Evolutionary conservation across 2,797 vertebrate species (phyloP).

Genomic region (Acanthis flammea): DNA sequence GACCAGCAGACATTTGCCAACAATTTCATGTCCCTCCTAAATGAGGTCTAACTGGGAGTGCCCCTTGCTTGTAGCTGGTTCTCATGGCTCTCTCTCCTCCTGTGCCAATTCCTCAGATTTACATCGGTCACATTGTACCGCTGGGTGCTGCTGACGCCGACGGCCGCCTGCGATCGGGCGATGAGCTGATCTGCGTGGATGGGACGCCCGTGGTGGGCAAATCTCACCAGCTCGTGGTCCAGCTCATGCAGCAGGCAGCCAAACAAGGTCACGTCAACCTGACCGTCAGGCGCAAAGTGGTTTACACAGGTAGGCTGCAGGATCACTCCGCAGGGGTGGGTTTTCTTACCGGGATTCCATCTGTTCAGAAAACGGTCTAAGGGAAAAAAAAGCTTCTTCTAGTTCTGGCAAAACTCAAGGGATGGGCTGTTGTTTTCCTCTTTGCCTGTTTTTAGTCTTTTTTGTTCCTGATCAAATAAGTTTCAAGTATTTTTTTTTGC

Average conservation of each 20-base stretch:
- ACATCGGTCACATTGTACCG: slow-evolving; percentile 98
- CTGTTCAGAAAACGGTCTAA: slow-evolving; percentile 5
- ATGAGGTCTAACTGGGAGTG: neutral
- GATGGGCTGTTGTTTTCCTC: neutral
- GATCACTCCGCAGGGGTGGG: neutral
- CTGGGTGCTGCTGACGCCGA: slow-evolving; percentile 95
- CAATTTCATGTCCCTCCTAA: neutral
- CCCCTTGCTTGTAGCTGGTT: neutral
- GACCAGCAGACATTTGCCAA: neutral
- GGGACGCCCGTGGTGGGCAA: slow-evolving; percentile 96
- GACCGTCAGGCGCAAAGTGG: slow-evolving; percentile 94
- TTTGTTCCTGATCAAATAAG: neutral
- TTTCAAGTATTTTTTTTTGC: neutral
- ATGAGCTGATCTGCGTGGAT: slow-evolving; percentile 96
- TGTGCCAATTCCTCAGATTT: slow-evolving; percentile 81
- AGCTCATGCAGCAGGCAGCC: slow-evolving; percentile 98
- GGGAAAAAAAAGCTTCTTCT: neutral
- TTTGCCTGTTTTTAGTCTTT: neutral
- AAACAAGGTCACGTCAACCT: slow-evolving; percentile 98
- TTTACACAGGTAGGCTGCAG: slow-evolving; percentile 83
- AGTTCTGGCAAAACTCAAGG: neutral
- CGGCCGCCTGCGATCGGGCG: slow-evolving; percentile 92
- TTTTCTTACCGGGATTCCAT: slow-evolving; percentile 16
- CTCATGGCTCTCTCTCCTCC: neutral
- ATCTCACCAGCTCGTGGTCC: slow-evolving; percentile 97